These are phyloP conservation scores for Miniopterus natalensis DNA, from an alignment of 2,113 vertebrate genomes.

Conservation along the genomic window DNA sequence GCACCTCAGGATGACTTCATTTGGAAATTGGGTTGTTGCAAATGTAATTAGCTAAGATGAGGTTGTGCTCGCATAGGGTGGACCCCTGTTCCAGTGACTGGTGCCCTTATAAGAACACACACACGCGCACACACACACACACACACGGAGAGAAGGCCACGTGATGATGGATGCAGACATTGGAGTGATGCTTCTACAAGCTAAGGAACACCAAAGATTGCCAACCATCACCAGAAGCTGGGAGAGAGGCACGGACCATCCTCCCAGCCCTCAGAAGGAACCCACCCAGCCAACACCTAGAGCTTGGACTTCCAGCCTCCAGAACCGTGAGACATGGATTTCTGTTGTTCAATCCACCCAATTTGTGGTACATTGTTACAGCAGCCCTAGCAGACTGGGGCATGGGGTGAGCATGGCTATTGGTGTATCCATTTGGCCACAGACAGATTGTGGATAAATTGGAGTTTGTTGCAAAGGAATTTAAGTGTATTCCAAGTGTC, in stretches of 20 bases:
- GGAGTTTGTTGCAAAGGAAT: neutral
- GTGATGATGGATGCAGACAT: accelerated
- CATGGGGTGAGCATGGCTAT: accelerated
- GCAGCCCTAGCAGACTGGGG: too few species aligned
- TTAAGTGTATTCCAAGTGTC: neutral
- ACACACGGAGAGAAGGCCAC: neutral
- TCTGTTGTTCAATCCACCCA: neutral
- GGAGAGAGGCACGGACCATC: neutral
- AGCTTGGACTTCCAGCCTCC: neutral
- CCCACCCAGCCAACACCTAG: accelerated
- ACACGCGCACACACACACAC: neutral
- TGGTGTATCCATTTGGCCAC: accelerated
- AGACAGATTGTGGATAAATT: too few species aligned
- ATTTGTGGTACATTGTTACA: neutral
- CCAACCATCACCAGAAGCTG: neutral
- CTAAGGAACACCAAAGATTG: accelerated
- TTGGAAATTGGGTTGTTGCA: neutral
- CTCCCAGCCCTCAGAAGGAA: too few species aligned
- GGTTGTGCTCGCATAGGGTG: neutral
- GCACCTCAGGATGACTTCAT: neutral
- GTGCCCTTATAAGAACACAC: neutral
- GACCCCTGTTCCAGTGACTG: neutral
- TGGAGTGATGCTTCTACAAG: neutral
- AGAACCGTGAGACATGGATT: neutral
- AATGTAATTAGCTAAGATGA: neutral